A percentile compares a stretch with the other conserved stretches of the same genome.
Conservation (phyloP, 2,888 invertebrate species). For the Lamellibrachia satsuma region DNA sequence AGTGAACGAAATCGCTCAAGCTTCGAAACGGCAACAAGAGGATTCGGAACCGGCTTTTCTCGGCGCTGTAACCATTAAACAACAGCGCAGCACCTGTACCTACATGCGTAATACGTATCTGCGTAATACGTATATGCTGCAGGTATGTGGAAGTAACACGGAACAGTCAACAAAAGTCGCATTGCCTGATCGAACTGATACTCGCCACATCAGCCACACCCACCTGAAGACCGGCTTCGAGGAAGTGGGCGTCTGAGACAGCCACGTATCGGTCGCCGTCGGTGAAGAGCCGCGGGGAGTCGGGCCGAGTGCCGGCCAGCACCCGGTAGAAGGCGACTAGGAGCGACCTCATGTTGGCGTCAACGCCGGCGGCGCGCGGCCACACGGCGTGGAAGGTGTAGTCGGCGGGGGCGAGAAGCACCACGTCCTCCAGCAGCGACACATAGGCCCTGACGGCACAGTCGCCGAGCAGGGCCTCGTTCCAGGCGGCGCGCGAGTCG, state of each 20-base stretch:
- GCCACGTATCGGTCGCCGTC: slow-evolving; percentile 38
- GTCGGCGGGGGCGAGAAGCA: slow-evolving; percentile 23
- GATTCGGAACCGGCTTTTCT: too few relatives aligned
- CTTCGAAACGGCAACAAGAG: too few relatives aligned
- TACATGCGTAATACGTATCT: too few relatives aligned
- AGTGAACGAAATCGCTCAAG: too few relatives aligned
- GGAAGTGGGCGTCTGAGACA: slow-evolving; percentile 41
- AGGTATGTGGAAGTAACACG: too few relatives aligned
- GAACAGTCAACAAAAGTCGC: too few relatives aligned
- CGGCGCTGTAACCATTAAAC: too few relatives aligned
- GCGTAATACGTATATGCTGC: too few relatives aligned
- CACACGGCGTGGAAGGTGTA: slow-evolving; percentile 39
- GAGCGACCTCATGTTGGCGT: slow-evolving; percentile 32
- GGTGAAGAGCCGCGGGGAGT: slow-evolving; percentile 35
- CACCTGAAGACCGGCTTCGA: slow-evolving; percentile 35
- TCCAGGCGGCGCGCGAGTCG: slow-evolving; percentile 47
- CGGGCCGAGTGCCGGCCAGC: slow-evolving; percentile 25
- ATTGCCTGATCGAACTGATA: too few relatives aligned
- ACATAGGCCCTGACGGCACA: slow-evolving; percentile 44
- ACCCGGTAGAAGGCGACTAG: slow-evolving; percentile 33
- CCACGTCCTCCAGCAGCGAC: slow-evolving; percentile 42
- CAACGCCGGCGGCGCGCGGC: slow-evolving; percentile 36
- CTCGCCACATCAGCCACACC: neutral
- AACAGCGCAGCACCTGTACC: too few relatives aligned
- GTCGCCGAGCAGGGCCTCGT: slow-evolving; percentile 46